Percentiles rank a stretch among this genome's conserved stretches.
Evolutionary conservation across 2,113 vertebrate genomes (phyloP).

Genomic region (Apaloderma vittatum): DNA sequence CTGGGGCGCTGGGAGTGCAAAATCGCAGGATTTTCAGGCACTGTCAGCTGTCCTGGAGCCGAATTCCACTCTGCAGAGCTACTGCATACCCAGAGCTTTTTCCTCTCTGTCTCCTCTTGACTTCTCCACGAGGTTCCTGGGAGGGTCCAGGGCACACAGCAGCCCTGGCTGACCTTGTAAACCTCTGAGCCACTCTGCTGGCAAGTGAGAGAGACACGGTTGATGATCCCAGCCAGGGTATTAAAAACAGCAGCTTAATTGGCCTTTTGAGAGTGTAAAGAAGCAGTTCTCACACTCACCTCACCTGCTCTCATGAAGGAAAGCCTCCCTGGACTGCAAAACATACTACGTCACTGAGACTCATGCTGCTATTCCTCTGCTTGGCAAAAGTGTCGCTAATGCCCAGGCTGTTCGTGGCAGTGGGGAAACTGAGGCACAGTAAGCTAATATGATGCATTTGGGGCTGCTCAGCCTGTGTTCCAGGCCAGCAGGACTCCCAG

Average conservation of each 20-base stretch:
- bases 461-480: not conserved
- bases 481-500: not conserved
- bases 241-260: not conserved
- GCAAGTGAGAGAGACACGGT: accelerated
- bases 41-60: accelerated
- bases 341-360: accelerated
- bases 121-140: not conserved
- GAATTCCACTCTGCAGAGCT: not conserved
- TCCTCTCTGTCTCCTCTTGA: not conserved
- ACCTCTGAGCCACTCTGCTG: accelerated
- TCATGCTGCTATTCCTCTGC: not conserved
- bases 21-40: not conserved
- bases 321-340: accelerated
- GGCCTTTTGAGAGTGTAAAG: not conserved
- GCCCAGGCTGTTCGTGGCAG: not conserved
- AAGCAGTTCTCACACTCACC: not conserved
- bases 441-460: accelerated
- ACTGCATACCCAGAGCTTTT: not conserved
- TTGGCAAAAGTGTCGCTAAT: not conserved
- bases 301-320: not conserved
- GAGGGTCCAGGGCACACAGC: not conserved
- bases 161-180: not conserved
- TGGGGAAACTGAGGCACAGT: not conserved
- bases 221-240: not conserved
- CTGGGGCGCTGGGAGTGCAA: not conserved